A percentile compares a stretch with the other conserved stretches of the same genome.
phyloP scores from a whole-genome alignment of 2,888 invertebrate genomes.

The Periphyllus acericola region DNA sequence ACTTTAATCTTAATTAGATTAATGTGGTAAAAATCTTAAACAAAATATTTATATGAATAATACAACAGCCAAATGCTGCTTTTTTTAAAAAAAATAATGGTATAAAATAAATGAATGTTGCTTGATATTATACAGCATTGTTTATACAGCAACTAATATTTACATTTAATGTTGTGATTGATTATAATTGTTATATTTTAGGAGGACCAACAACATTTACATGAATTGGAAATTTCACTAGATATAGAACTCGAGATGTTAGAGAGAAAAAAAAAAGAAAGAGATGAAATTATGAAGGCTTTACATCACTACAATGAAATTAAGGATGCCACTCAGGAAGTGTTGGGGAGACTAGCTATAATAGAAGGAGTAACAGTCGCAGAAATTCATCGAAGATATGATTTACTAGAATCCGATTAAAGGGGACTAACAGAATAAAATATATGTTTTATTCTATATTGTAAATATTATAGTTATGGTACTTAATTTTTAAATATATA shows the following conservation, averaged over 20 bases:
- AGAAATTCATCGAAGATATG: constrained; percentile 63
- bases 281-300: constrained; percentile 62
- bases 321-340: constrained; percentile 63
- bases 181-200: constrained; percentile 5
- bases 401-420: constrained; percentile 52
- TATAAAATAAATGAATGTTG: too few relatives aligned
- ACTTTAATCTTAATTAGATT: too few relatives aligned
- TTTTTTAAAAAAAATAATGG: too few relatives aligned
- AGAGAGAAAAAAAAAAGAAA: constrained; percentile 43
- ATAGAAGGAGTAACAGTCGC: constrained; percentile 63
- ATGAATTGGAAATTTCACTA: constrained; percentile 20
- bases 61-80: too few relatives aligned
- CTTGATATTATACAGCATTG: not conserved
- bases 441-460: not conserved
- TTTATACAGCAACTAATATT: too few relatives aligned
- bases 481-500: not conserved
- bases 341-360: constrained; percentile 63
- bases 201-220: not conserved
- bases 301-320: constrained; percentile 64
- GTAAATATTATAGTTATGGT: not conserved
- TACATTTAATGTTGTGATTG: not conserved
- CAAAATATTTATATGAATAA: too few relatives aligned
- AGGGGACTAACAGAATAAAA: not conserved
- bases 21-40: too few relatives aligned
- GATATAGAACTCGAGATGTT: constrained; percentile 52